Conservation (phyloP, 2,113 vertebrate genomes). For the Puntigrus tetrazona region DNA sequence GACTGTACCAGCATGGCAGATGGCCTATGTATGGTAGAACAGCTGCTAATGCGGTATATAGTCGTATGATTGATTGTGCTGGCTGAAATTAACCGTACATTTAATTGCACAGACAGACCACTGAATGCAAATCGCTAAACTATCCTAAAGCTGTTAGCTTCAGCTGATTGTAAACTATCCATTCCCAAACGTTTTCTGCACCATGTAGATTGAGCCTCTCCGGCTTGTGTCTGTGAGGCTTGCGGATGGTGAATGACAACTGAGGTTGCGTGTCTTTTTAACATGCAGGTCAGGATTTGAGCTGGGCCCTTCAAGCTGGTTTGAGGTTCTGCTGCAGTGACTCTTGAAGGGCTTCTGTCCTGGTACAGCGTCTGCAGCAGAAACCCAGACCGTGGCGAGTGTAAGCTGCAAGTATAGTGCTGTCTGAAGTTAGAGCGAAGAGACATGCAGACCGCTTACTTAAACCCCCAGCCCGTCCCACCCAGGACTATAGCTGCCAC, state of each 20-base stretch:
- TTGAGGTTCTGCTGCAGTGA: slow-evolving; percentile 96
- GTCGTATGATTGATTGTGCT: not conserved
- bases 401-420: slow-evolving; percentile 91
- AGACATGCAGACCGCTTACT: slow-evolving; percentile 98
- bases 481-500: slow-evolving; percentile 99
- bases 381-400: slow-evolving; percentile 90
- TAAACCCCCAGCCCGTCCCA: slow-evolving; percentile 99
- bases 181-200: slow-evolving; percentile 72
- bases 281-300: slow-evolving; percentile 94
- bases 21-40: not conserved
- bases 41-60: not conserved
- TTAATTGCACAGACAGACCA: not conserved
- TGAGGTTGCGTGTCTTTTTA: slow-evolving; percentile 81
- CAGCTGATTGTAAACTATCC: slow-evolving; percentile 25
- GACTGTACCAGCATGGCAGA: not conserved
- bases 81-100: not conserved
- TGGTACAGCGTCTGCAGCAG: slow-evolving; percentile 82
- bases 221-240: slow-evolving; percentile 37
- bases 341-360: not conserved
- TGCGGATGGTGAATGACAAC: slow-evolving; percentile 52
- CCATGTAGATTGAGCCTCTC: slow-evolving; percentile 68
- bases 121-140: slow-evolving; percentile 57
- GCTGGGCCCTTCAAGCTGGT: slow-evolving; percentile 89
- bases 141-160: not conserved
- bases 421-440: slow-evolving; percentile 83